A percentile compares a stretch with the other conserved stretches of the same genome.
These are phyloP conservation scores for Blastobasis adustella DNA, from an alignment of 2,888 invertebrate genomes.

Conservation along the genomic window DNA sequence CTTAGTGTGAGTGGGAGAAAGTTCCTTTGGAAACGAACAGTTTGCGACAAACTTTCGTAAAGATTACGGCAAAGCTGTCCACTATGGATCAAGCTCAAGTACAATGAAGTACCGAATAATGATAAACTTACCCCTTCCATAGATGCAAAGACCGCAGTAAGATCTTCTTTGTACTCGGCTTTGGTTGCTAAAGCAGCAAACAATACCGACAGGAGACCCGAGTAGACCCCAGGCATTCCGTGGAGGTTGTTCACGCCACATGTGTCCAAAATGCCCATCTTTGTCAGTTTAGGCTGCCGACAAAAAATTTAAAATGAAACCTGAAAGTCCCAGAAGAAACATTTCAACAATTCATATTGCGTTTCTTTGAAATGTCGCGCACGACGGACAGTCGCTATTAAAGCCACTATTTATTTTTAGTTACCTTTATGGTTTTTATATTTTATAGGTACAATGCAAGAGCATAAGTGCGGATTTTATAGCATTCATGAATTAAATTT, in stretches of 20 bases:
- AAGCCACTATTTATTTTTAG: too few relatives aligned
- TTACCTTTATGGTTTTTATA: too few relatives aligned
- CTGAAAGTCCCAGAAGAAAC: not conserved
- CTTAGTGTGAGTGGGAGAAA: too few relatives aligned
- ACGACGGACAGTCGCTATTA: too few relatives aligned
- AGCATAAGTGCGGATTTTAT: too few relatives aligned
- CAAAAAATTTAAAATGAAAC: not conserved
- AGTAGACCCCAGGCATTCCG: constrained; percentile 94
- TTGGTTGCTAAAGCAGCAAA: constrained; percentile 82
- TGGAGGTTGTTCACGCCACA: constrained; percentile 98
- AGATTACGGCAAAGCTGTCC: too few relatives aligned
- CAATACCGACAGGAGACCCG: constrained; percentile 85
- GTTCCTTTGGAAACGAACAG: too few relatives aligned
- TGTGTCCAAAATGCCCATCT: constrained; percentile 83
- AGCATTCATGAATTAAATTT: too few relatives aligned
- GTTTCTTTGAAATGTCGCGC: not conserved
- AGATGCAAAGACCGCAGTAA: constrained; percentile 35
- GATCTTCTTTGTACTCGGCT: constrained; percentile 76
- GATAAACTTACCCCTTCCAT: constrained; percentile 32
- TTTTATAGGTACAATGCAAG: too few relatives aligned
- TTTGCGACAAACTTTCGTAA: too few relatives aligned
- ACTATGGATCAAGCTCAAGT: too few relatives aligned
- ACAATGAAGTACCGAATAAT: too few relatives aligned
- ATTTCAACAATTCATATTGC: not conserved
- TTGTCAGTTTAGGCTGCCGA: constrained; percentile 76